Evolutionary conservation across 2,113 vertebrate genomes (phyloP).

Genomic region (Theristicus caerulescens): DNA sequence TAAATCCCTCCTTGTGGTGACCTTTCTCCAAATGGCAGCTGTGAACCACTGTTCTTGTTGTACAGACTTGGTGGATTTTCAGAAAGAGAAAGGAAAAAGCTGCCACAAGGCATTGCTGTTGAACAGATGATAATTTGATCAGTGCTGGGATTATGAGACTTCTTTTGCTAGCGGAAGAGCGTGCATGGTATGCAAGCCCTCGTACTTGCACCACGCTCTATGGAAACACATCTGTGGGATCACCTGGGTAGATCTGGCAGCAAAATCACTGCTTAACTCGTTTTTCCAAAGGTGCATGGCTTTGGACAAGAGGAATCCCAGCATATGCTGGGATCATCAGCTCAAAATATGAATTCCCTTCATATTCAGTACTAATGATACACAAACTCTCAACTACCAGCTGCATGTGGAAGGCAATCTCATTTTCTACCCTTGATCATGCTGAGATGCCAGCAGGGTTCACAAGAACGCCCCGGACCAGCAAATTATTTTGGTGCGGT

Average conservation of each 20-base stretch:
- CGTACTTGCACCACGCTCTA: background rate
- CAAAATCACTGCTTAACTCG: background rate
- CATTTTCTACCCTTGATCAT: background rate
- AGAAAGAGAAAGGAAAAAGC: background rate
- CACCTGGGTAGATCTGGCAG: background rate
- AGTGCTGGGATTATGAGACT: background rate
- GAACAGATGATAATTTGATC: background rate
- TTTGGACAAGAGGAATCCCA: background rate
- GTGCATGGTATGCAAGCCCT: fast-evolving
- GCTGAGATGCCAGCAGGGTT: background rate
- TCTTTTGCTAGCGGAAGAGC: background rate
- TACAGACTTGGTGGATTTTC: background rate
- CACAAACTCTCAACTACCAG: background rate
- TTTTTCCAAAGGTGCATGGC: fast-evolving
- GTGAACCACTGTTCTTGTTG: background rate
- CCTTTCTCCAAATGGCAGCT: background rate
- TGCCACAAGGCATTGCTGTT: background rate
- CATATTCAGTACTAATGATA: fast-evolving
- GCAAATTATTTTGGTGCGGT: background rate
- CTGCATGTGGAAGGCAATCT: background rate
- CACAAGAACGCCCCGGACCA: background rate
- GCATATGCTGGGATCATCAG: fast-evolving
- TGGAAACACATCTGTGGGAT: background rate
- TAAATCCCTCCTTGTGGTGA: background rate
- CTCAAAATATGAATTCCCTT: background rate